These are phyloP conservation scores for Punctoribates punctum DNA, from an alignment of 2,888 invertebrate genomes.

Conservation along the genomic window DNA sequence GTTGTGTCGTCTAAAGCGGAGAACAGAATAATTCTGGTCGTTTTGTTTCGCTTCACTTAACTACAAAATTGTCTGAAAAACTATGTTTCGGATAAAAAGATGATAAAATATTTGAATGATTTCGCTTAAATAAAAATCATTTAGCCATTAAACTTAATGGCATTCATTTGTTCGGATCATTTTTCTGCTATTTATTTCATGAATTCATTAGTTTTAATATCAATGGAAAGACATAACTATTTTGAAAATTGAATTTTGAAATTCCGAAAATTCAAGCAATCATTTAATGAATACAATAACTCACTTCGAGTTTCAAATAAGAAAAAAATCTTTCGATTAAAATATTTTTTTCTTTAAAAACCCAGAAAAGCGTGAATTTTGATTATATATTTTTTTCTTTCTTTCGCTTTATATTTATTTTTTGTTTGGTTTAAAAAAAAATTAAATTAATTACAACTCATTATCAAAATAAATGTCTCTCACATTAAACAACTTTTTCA, in stretches of 20 bases:
- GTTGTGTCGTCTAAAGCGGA: neutral
- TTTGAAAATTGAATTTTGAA: neutral
- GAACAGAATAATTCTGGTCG: neutral
- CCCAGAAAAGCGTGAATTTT: neutral
- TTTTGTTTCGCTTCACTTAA: neutral
- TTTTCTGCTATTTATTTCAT: too few relatives aligned
- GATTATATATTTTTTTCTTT: neutral
- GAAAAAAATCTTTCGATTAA: neutral
- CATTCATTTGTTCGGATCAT: too few relatives aligned
- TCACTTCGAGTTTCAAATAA: neutral
- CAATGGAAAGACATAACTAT: neutral
- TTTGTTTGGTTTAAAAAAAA: neutral
- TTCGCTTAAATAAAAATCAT: neutral
- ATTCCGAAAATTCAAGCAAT: neutral
- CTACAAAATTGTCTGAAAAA: neutral
- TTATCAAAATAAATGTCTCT: neutral
- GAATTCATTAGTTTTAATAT: neutral
- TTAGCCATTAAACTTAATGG: neutral
- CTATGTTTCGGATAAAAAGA: neutral
- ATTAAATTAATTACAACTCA: neutral
- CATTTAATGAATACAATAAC: neutral
- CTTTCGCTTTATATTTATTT: neutral
- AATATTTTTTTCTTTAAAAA: neutral
- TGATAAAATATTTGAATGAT: neutral
- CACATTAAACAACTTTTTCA: too few relatives aligned